These are phyloP conservation scores for Lagenorhynchus albirostris DNA, from an alignment of 2,113 vertebrate genomes.

Conservation along the genomic window DNA sequence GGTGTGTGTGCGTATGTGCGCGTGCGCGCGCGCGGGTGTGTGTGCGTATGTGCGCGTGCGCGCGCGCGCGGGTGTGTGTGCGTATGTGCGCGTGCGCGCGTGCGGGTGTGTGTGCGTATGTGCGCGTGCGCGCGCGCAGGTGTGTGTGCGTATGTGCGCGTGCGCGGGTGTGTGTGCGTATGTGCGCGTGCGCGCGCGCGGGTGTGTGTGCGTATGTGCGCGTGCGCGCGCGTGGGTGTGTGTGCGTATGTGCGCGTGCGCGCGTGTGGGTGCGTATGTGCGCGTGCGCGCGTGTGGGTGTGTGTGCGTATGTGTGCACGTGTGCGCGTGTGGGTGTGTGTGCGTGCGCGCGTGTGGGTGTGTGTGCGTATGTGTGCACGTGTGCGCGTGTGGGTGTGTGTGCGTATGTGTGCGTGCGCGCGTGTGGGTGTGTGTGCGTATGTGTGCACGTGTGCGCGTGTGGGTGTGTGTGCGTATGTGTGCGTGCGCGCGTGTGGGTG, in stretches of 20 bases:
- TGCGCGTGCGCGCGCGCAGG: not conserved
- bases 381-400: not conserved
- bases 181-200: not conserved
- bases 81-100: too few species aligned
- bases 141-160: not conserved
- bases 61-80: rapidly evolving
- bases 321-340: too few species aligned
- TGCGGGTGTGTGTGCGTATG: too few species aligned
- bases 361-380: rapidly evolving
- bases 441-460: not conserved
- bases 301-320: not conserved
- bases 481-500: not conserved
- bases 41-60: too few species aligned
- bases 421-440: not conserved
- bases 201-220: not conserved
- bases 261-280: not conserved
- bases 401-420: not conserved
- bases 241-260: not conserved
- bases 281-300: not conserved
- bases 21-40: rapidly evolving
- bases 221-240: not conserved
- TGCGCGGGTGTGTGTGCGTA: not conserved
- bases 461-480: not conserved
- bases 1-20: too few species aligned
- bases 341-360: not conserved